These are phyloP conservation scores for Lampris incognitus DNA, from an alignment of 2,113 vertebrate species.

Conservation along the genomic window DNA sequence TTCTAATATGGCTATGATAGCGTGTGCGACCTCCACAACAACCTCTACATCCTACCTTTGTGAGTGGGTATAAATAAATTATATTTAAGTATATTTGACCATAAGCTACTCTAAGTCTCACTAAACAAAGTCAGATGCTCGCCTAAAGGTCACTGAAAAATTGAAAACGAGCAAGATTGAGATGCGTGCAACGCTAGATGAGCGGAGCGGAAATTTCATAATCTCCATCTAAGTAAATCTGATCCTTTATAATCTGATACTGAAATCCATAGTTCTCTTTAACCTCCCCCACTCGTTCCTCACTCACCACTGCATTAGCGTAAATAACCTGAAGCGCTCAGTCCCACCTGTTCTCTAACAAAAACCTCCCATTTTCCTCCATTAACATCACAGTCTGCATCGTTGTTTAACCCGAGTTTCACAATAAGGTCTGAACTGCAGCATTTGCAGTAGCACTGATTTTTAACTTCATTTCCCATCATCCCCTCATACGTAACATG, in stretches of 20 bases:
- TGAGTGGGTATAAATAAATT: too few relatives aligned
- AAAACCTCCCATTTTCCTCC: slow-evolving; percentile 18
- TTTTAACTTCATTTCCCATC: slow-evolving; percentile 18
- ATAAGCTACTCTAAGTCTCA: neutral
- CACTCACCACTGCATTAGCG: neutral
- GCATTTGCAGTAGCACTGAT: neutral
- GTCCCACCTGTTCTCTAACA: slow-evolving; percentile 4
- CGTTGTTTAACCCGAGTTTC: neutral
- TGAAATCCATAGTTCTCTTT: slow-evolving; percentile 57
- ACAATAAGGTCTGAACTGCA: slow-evolving; percentile 20
- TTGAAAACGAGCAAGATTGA: too few relatives aligned
- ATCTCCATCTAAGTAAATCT: slow-evolving; percentile 66
- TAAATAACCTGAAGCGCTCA: neutral
- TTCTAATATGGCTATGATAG: neutral
- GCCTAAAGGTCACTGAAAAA: too few relatives aligned
- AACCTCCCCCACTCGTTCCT: slow-evolving; percentile 22
- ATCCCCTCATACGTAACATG: slow-evolving; percentile 18
- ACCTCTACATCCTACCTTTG: too few relatives aligned
- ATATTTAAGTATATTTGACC: too few relatives aligned
- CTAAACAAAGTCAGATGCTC: neutral
- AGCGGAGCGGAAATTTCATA: slow-evolving; percentile 55
- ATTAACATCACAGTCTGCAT: neutral
- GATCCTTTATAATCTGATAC: slow-evolving; percentile 71
- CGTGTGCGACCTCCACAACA: neutral
- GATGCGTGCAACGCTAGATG: slow-evolving; percentile 23